phyloP scores from a whole-genome alignment of 2,888 invertebrate species.

The Andricus curvator region DNA sequence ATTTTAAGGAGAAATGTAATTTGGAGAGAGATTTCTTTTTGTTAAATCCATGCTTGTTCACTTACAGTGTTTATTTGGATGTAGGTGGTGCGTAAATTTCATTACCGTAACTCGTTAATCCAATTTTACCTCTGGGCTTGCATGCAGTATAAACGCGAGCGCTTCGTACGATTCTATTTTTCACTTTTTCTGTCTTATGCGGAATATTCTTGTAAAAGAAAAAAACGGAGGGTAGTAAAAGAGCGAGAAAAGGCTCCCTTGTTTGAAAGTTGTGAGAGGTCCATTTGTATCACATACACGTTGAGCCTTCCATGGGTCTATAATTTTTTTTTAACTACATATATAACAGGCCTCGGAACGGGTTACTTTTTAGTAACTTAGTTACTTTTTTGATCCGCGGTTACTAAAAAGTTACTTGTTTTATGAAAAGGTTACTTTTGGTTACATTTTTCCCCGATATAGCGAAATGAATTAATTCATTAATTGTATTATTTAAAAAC shows the following conservation, averaged over 20 bases:
- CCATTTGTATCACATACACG: conserved; percentile 13
- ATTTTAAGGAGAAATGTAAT: neutral
- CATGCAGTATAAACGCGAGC: conserved; percentile 16
- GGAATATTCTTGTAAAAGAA: conserved; percentile 29
- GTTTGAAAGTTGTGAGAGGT: neutral
- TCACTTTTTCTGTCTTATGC: conserved; percentile 20
- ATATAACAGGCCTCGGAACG: no score
- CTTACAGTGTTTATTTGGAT: conserved; percentile 17
- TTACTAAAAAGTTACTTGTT: no score
- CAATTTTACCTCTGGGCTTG: conserved; percentile 32
- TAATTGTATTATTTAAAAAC: no score
- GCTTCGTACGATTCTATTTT: conserved; percentile 29
- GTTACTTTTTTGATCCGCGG: no score
- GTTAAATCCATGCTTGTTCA: neutral
- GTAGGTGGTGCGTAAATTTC: conserved; percentile 33
- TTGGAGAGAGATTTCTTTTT: conserved; percentile 5
- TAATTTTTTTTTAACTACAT: neutral
- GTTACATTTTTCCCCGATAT: no score
- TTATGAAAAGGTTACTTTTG: no score
- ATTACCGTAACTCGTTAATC: conserved; percentile 41
- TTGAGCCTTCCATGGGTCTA: no score
- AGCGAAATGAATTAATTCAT: no score
- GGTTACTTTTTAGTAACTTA: no score
- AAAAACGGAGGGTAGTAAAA: neutral
- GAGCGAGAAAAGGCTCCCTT: neutral